Base-by-base conservation (phyloP, 2,888 invertebrate species). In the Tromatobia lineatoria region DNA sequence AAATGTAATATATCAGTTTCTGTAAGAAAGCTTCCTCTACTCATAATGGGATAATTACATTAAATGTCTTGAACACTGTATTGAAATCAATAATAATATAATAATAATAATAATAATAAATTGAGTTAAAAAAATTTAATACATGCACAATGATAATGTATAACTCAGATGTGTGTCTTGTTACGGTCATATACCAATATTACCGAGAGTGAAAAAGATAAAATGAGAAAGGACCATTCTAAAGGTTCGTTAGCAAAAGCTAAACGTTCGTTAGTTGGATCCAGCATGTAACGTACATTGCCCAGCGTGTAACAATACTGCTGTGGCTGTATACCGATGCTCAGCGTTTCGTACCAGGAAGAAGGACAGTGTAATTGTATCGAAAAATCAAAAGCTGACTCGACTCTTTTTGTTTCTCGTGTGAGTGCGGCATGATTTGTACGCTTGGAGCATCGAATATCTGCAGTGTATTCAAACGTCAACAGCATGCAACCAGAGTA, bases 241-340 rank as follows among this genome's bases (percentile, higher is more conserved):
- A 45, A 18, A 20, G 34, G 54, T 67, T 15, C 57, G 64, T 8
- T 52, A 80, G 61, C 20, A 77, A 52, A 47, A 73, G 77, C 61
- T 34, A 47, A 78, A 45, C 74, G 54, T 84, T 84, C 84, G 84
- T 81, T 84, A 84, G 80, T 78, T 69, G 38, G 61, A 57, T 42
- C 64, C 73, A 29, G 74, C 23, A 54, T 70, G 73, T 80, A 70
- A 80, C 74, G 70, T 74, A 74, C 45, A 57, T 64, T 59, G 38
- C 13, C 42, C 47, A 29, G 25, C 70, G 47, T 42, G 69, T 70
- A 47, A 54, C 69, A 80, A 81, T 61, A 59, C 64, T 3, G 38
- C 71, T 52, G 61, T 75, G 10, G 57, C n/a, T 78, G 74, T 78
- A 69, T 81, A 66, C 70, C 64, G 25, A 76, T 81, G 47, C 34